Base-by-base conservation (phyloP, 2,888 invertebrate species). In the Tribolium freemani region DNA sequence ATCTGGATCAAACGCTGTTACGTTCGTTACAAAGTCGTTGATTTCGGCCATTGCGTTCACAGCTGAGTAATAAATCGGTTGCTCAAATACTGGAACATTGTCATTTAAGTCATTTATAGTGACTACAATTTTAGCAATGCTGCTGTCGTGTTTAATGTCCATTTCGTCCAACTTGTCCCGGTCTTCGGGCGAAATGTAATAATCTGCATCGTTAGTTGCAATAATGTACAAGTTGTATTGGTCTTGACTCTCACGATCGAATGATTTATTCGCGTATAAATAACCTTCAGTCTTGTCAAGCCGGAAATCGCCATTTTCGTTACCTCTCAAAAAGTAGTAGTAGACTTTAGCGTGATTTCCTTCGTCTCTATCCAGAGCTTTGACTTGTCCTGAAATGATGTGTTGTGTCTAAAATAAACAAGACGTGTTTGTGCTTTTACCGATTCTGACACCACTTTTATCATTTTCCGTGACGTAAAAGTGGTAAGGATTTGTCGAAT, bases 1-100 rank as follows among this genome's bases (percentile, higher is more conserved):
- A 84, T 98, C 98, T 0, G 91, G 91, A 87, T 98, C 98, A 1
- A 89, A 90, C 0, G 97, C 97, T 20, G 91, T 90, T 1, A 97
- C 91, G 53, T 93, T 90, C 0, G 91, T 87, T 0, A 96, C 91
- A 31, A 92, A 90, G 80, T 94, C 93, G 82, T 94, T 94, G 48
- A 94, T 88, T 9, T 92, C 90, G 0, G 94, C 93, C 86, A 93
- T 93, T 51, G 94, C 92, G 84, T 93, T 94, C 10, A 95, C 90
- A 3, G 93, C 93, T 84, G 88, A 86, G 81, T 84, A 82, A 79
- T 84, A 85, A 5, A 81, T 73, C 1, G 79, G 60, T 31, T 82
- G 82, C 56, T 83, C 79, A 72, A 86, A 86, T 69, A 89, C 87
- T 0, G 97, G 97, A 3, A 92, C 90, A 84, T 96, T 95, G 82